Evolutionary conservation across 1,140 invertebrate genomes (phyloP).

Genomic region (Drosophila ironensis): DNA sequence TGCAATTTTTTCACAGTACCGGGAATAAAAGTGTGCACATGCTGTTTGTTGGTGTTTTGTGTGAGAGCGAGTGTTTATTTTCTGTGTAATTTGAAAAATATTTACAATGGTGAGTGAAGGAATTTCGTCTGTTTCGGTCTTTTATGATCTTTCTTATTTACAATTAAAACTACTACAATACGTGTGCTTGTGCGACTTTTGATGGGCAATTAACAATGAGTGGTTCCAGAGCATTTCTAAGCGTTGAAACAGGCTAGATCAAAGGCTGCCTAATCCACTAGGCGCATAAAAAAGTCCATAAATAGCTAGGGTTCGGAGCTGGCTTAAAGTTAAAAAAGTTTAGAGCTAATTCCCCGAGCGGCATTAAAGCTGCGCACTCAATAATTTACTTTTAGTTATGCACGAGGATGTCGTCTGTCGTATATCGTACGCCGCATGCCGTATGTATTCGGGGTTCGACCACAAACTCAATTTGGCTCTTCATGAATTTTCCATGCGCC

Average conservation of each 20-base stretch:
- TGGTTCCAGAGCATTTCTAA: not conserved
- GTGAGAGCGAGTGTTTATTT: slow-evolving; percentile 17
- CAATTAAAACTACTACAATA: slow-evolving; percentile 14
- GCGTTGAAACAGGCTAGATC: not conserved
- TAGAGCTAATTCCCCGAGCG: slow-evolving; percentile 6
- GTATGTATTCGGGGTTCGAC: slow-evolving; percentile 24
- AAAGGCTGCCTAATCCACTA: not conserved
- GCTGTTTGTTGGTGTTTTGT: not conserved
- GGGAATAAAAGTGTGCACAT: slow-evolving; percentile 8
- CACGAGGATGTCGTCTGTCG: no score
- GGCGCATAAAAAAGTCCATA: not conserved
- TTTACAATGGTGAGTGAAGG: slow-evolving; percentile 22
- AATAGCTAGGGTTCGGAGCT: not conserved
- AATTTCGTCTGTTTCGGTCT: not conserved
- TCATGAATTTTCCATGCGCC: slow-evolving; percentile 43
- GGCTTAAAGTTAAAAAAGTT: slow-evolving; percentile 34
- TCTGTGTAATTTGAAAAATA: slow-evolving; percentile 29
- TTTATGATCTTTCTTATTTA: slow-evolving; percentile 27
- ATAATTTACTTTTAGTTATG: slow-evolving; percentile 47
- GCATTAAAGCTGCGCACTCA: slow-evolving; percentile 28
- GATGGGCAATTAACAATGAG: slow-evolving; percentile 6
- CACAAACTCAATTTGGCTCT: slow-evolving; percentile 44
- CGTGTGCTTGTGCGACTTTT: slow-evolving; percentile 1
- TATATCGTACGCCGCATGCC: no score
- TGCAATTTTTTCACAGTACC: slow-evolving; percentile 20